phyloP scores from a whole-genome alignment of 2,113 vertebrate species.

The Erythrocercus mccallii region DNA sequence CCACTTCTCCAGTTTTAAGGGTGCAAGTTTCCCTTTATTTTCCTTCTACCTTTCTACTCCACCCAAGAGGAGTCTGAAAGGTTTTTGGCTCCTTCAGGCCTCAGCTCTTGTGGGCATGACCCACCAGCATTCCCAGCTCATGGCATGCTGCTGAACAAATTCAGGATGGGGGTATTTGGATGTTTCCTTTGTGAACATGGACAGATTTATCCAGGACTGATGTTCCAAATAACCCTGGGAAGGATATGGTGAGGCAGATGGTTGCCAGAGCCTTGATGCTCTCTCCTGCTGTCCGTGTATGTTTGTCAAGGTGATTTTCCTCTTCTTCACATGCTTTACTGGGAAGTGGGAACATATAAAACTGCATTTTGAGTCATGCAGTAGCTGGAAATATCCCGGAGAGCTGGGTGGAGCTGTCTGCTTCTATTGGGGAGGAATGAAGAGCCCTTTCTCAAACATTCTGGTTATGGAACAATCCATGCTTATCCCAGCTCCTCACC shows the following conservation, averaged over 20 bases:
- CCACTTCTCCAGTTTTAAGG: background rate
- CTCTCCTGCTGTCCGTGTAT: accelerated
- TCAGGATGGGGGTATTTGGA: background rate
- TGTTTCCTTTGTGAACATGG: background rate
- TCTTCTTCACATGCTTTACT: background rate
- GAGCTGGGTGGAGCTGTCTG: background rate
- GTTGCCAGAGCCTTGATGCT: background rate
- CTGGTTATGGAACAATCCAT: background rate
- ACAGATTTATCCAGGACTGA: background rate
- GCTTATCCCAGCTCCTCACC: background rate
- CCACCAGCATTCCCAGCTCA: background rate
- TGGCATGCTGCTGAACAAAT: background rate
- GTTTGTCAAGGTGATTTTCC: background rate
- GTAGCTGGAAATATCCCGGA: accelerated
- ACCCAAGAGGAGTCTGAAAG: background rate
- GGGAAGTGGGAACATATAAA: background rate
- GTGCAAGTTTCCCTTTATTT: background rate
- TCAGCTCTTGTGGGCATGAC: background rate
- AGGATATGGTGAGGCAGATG: background rate
- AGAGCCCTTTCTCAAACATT: background rate
- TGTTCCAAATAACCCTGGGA: background rate
- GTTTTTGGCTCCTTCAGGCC: background rate
- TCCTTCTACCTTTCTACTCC: background rate
- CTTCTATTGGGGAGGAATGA: background rate
- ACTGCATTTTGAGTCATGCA: background rate